Evolutionary conservation across 2,113 vertebrate genomes (phyloP), one percentile per base, ranked within the genome.

Genomic region (Lutjanus erythropterus): DNA sequence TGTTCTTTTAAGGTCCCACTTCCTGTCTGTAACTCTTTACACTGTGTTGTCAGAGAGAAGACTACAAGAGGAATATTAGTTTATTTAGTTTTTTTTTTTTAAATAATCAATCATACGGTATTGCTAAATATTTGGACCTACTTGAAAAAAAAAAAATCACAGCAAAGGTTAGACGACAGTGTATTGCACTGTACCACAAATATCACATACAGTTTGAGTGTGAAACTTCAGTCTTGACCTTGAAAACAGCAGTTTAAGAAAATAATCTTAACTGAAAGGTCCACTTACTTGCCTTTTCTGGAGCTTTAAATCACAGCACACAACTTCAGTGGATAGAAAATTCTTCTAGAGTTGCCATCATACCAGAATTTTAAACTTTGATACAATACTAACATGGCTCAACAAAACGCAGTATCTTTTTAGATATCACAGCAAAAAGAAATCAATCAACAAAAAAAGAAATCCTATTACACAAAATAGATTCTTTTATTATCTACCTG

Each of bases 131-230:
- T 71, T 44, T 62, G 41, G n/a, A 77, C 21, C 69, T 85, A 71
- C 60, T 59, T n/a, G n/a, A n/a, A n/a, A n/a, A n/a, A n/a, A n/a
- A n/a, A 29, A 41, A 50, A 27, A 76, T 41, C 60, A 85, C 81
- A 83, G 64, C 71, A 71, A 56, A 49, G 31, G 80, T 79, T 23
- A 80, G 64, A 82, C 67, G 49, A 77, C 78, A 75, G 78, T 68
- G 74, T 84, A 67, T 70, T 78, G 61, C 77, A 86, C 81, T 62
- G 78, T 59, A 75, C 29, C 81, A 84, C 65, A 73, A 56, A 83
- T 41, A 42, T 72, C 81, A 78, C 49, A 67, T 31, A 67, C 33
- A 3, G 35, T 47, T 39, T 14, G n/a, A 66, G 41, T 0, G 0
- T 18, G 16, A 55, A 19, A 29, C 35, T 11, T 37, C 5, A n/a